These are phyloP conservation scores for human (Homo sapiens) DNA, from an alignment of 2,113 vertebrate species.

Conservation along the genomic window DNA sequence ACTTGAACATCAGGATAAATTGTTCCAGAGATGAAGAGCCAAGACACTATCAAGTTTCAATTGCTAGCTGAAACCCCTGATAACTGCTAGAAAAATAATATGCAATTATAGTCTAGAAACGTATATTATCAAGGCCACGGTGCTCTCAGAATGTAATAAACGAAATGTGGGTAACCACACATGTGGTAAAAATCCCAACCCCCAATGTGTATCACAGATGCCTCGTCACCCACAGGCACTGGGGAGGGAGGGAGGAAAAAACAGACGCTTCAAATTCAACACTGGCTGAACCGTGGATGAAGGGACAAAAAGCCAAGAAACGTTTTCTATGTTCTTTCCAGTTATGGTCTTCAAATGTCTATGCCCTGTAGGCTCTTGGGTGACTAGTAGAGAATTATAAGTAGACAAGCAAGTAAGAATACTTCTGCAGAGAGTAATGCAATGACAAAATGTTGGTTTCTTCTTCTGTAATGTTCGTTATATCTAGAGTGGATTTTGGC, in stretches of 20 bases:
- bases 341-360: not conserved
- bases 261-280: not conserved
- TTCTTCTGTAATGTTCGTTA: not conserved
- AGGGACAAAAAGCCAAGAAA: not conserved
- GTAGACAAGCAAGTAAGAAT: not conserved
- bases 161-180: constrained; percentile 55
- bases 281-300: not conserved
- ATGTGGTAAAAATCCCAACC: not conserved
- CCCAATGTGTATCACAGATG: not conserved
- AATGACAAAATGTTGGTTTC: not conserved
- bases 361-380: not conserved
- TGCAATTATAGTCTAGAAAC: constrained; percentile 66
- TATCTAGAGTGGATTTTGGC: not conserved
- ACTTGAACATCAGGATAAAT: constrained; percentile 50
- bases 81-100: constrained; percentile 75
- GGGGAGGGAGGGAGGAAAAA: not conserved
- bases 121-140: constrained; percentile 66
- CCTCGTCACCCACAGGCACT: constrained; percentile 35
- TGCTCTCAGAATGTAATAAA: constrained; percentile 47
- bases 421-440: not conserved
- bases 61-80: constrained; percentile 72
- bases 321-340: not conserved
- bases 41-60: constrained; percentile 72
- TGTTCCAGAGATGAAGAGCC: constrained; percentile 50
- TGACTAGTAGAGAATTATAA: not conserved